Evolutionary conservation across 2,113 vertebrate genomes (phyloP), one percentile per base, ranked within the genome.

Genomic region (Strix uralensis): DNA sequence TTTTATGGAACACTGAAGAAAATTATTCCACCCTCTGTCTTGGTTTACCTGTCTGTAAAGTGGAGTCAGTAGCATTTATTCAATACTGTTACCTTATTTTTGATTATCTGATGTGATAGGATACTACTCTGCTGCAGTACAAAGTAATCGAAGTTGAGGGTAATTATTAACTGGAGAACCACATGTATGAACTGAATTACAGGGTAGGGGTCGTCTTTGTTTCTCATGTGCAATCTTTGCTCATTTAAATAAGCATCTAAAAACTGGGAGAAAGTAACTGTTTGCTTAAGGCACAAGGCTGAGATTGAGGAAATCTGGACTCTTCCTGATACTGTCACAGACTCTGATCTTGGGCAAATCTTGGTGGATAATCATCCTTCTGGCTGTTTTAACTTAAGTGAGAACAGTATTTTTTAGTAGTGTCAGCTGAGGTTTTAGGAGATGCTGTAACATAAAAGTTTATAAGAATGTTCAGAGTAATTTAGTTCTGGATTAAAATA

Each of bases 401-500:
- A 51, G 65, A 77, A 51, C 70, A 38, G 49, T 38, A 15, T 21
- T 74, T 86, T 73, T 79, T 29, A 36, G 29, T 26, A 38, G 38
- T 66, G 70, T 85, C 81, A 85, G 2, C 5, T 15, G 88, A 75
- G 65, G n/a, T 32, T 94, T 94, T 77, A 89, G 84, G 88, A 94
- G 83, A 75, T 89, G 72, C 62, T 44, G 34, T 40, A 84, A 79
- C 58, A 54, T 46, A 44, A 30, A 94, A 91, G 66, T 94, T 95
- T 58, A 2, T 91, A 95, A 83, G 93, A 83, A 80, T 57, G 63
- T 78, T 95, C 55, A 18, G 63, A 85, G 85, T 70, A 62, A 91
- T 82, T 94, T 55, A 42, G 78, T 55, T 90, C 71, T 91, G 89
- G 71, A 77, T 90, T 80, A 87, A 94, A 87, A 94, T 62, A 70